A percentile compares a stretch with the other conserved stretches of the same genome.
phyloP scores from a whole-genome alignment of 37 sponge, comb jelly and placozoan genomes.

The Cliona cf. orientalis region DNA sequence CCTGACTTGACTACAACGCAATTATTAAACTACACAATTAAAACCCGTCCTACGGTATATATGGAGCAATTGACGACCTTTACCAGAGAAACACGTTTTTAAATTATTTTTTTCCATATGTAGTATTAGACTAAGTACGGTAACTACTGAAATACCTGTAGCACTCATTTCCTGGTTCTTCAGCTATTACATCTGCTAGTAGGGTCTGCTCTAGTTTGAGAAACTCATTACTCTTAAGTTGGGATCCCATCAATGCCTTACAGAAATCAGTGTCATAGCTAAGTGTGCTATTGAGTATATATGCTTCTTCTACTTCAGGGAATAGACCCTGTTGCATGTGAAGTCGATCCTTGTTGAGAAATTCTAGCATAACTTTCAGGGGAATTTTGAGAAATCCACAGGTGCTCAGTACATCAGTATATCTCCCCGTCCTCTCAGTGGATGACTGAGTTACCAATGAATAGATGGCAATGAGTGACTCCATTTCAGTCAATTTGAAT shows the following conservation, averaged over 20 bases:
- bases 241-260: constrained; percentile 65
- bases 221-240: constrained; percentile 62
- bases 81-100: too few species aligned
- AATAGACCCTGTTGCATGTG: constrained; percentile 82
- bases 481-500: constrained; percentile 63
- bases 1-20: too few species aligned
- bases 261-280: constrained; percentile 49
- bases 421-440: too few species aligned
- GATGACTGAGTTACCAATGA: constrained; percentile 12
- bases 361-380: constrained; percentile 40
- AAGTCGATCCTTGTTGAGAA: constrained; percentile 38
- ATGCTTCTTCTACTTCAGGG: constrained; percentile 71
- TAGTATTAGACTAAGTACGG: not conserved
- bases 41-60: too few species aligned
- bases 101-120: too few species aligned
- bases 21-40: too few species aligned
- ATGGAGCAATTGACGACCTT: too few species aligned
- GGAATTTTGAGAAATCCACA: constrained; percentile 24
- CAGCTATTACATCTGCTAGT: constrained; percentile 77
- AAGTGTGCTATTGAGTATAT: constrained; percentile 53
- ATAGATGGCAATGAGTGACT: constrained; percentile 52
- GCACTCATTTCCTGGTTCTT: constrained; percentile 61
- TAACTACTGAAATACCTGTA: not conserved
- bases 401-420: not conserved
- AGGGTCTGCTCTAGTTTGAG: constrained; percentile 79